A percentile compares a stretch with the other conserved stretches of the same genome.
Conservation (phyloP, 1,140 invertebrate genomes). For the Bombus confusus region DNA sequence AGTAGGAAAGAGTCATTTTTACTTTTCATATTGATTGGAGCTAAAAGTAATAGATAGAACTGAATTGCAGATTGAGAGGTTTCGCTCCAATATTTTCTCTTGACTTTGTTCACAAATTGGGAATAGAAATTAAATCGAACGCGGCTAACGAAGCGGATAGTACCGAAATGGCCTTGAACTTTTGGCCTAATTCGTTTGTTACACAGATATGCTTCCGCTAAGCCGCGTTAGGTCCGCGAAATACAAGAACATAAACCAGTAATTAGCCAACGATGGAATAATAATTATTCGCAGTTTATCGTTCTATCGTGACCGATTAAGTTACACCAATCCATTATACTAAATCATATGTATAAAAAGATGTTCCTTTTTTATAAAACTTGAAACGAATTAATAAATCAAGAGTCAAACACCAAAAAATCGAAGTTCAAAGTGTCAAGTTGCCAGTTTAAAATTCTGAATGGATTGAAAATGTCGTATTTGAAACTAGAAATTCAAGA, state of each 20-base stretch:
- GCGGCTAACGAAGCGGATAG: conserved; percentile 27
- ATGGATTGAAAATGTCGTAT: no score
- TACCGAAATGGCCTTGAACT: conserved; percentile 41
- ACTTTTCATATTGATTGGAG: not conserved
- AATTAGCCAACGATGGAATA: not conserved
- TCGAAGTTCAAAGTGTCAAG: no score
- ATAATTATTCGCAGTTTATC: not conserved
- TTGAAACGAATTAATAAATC: no score
- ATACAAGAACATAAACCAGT: not conserved
- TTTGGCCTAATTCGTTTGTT: conserved; percentile 38
- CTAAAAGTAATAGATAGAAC: conserved; percentile 3
- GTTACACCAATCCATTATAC: no score
- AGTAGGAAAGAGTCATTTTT: not conserved
- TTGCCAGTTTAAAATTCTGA: no score
- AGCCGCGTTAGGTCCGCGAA: not conserved
- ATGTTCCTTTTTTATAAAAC: no score
- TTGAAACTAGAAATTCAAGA: no score
- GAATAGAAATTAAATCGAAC: conserved; percentile 20
- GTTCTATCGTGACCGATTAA: no score
- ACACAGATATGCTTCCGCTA: conserved; percentile 9
- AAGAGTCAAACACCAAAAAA: no score
- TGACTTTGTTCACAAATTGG: conserved; percentile 31
- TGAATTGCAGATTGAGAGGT: conserved; percentile 25
- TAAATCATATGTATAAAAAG: no score
- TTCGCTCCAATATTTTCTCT: conserved; percentile 39